Conservation (phyloP, 2,113 vertebrate genomes). For the Callospermophilus lateralis region DNA sequence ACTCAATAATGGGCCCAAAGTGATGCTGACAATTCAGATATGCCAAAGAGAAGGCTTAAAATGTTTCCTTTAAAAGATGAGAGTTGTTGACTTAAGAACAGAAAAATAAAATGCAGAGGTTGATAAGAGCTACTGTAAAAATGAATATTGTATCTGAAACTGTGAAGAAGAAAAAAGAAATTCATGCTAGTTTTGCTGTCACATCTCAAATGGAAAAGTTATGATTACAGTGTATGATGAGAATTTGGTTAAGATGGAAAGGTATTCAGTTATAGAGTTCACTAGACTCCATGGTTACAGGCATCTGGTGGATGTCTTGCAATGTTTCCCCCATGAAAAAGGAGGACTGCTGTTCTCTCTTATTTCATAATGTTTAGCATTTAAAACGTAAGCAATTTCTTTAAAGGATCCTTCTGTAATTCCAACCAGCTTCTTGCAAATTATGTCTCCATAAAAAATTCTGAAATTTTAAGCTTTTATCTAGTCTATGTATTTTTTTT, state of each 20-base stretch:
- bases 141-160: background rate
- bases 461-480: background rate
- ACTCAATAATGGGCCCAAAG: background rate
- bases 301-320: too few species aligned
- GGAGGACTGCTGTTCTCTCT: background rate
- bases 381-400: slow-evolving; percentile 41
- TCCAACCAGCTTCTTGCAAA: background rate
- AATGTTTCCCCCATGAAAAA: background rate
- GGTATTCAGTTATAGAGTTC: background rate
- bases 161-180: background rate
- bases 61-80: background rate
- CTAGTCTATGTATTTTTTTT: background rate
- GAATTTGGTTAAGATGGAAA: background rate
- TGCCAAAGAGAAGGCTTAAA: background rate
- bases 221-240: background rate
- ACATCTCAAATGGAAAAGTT: background rate
- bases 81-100: background rate
- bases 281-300: fast-evolving
- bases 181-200: background rate
- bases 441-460: background rate
- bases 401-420: background rate
- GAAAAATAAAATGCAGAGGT: background rate
- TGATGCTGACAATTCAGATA: background rate
- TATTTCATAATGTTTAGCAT: background rate
- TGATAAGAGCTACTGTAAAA: background rate